These are phyloP conservation scores for Psittacus erithacus DNA, from an alignment of 2,113 vertebrate genomes.

Conservation along the genomic window DNA sequence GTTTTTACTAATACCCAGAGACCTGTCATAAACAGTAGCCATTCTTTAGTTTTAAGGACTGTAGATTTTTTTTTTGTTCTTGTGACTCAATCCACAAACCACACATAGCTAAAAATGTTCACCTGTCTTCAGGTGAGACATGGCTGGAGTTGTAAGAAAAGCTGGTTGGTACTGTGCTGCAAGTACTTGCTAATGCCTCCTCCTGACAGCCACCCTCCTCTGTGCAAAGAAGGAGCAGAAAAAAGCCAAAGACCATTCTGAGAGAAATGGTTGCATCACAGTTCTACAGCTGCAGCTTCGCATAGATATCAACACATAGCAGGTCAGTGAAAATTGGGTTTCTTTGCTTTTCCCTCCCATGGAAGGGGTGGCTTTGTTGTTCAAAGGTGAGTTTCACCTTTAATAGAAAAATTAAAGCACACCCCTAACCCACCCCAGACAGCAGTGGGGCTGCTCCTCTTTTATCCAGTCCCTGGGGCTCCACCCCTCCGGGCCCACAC, in stretches of 20 bases:
- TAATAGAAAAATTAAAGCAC: background rate
- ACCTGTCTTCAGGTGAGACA: background rate
- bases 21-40: background rate
- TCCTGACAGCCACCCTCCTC: background rate
- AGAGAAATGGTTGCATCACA: background rate
- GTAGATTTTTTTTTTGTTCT: background rate
- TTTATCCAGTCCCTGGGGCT: background rate
- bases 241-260: background rate
- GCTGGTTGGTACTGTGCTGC: too few relatives aligned
- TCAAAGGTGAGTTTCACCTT: background rate
- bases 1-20: background rate
- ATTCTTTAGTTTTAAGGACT: background rate
- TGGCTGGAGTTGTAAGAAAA: background rate
- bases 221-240: background rate
- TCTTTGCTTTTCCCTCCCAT: background rate
- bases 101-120: background rate
- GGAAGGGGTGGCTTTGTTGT: background rate
- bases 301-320: rapidly evolving
- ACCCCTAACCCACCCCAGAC: background rate
- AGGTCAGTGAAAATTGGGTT: background rate
- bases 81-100: background rate
- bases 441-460: background rate
- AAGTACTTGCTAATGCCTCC: background rate
- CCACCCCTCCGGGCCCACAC: background rate
- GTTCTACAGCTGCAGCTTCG: background rate